phyloP scores from a whole-genome alignment of 2,888 invertebrate species.

The Epinotia bilunana region DNA sequence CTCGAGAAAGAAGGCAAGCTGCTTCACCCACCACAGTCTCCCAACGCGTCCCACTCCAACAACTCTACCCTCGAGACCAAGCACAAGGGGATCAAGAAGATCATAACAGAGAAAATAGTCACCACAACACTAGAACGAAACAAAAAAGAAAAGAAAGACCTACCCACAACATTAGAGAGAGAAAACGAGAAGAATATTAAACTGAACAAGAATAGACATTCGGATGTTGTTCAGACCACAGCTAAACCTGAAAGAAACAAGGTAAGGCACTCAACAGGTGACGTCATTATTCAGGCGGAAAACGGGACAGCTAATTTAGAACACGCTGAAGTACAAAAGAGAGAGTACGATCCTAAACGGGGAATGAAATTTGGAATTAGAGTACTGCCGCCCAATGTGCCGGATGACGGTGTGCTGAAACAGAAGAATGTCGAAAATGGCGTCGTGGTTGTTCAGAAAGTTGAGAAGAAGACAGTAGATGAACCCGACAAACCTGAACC shows the following conservation, averaged over 20 bases:
- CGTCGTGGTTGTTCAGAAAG: constrained; percentile 64
- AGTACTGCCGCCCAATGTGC: constrained; percentile 85
- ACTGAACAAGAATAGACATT: constrained; percentile 69
- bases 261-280: constrained; percentile 72
- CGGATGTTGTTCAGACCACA: constrained; percentile 64
- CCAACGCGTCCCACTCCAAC: constrained; percentile 77
- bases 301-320: constrained; percentile 74
- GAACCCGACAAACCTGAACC: constrained; percentile 76
- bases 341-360: constrained; percentile 83
- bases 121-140: constrained; percentile 77
- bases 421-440: constrained; percentile 78
- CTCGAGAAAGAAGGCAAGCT: constrained; percentile 80
- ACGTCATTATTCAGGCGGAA: constrained; percentile 75
- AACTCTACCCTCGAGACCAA: constrained; percentile 81
- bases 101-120: constrained; percentile 78
- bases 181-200: constrained; percentile 81
- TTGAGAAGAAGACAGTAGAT: constrained; percentile 70
- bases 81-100: constrained; percentile 81
- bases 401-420: constrained; percentile 80
- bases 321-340: constrained; percentile 81
- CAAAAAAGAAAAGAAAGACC: constrained; percentile 74
- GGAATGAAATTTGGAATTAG: constrained; percentile 88
- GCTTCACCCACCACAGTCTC: constrained; percentile 76
- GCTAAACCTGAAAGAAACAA: constrained; percentile 76
- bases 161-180: constrained; percentile 74